Evolutionary conservation across 2,797 vertebrate genomes (phyloP), one percentile per base, ranked within the genome.

Genomic region (Pteronotus mesoamericanus): DNA sequence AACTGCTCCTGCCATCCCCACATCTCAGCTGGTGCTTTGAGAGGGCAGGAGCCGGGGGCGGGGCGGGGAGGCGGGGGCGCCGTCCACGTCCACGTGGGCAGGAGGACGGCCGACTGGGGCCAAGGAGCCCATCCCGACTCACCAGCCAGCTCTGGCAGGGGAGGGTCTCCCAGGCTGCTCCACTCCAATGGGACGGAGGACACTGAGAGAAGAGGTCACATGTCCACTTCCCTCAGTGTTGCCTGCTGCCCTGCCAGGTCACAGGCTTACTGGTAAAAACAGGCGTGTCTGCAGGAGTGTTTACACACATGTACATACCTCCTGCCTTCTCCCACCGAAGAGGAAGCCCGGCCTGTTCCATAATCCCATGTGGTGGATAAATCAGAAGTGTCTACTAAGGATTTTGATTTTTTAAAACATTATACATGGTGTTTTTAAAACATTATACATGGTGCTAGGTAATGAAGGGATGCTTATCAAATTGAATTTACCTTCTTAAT

Each of bases 101-200:
- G 82, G 32, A 29, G 1, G 10, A 1, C 0, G 4, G 46, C 21
- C 2, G 0, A 16, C 2, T 0, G 1, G n/a, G 12, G 12, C 66
- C 18, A 53, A 78, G 80, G 8, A 29, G 34, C 4, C 74, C 61
- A 53, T 69, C 51, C 21, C 4, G 16, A 53, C 19, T 51, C 57
- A 39, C 59, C 32, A n/a, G 69, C 46, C 7, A 39, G 59, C 51
- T 48, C 24, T 46, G 48, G 12, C 9, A 8, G 9, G 0, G 42
- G 29, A 69, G 16, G 66, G 48, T 6, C 24, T 39, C 64, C 37
- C 48, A 14, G 9, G 55, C 68, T 22, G 55, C 3, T 37, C 32
- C 44, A 34, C 19, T 7, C 34, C 15, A 15, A 46, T 3, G 3
- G 46, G 46, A n/a, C 0, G 7, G 66, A 44, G 78, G 37, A 44